Evolutionary conservation across 1,140 invertebrate genomes (phyloP).

Genomic region (Protaetia brevitarsis): DNA sequence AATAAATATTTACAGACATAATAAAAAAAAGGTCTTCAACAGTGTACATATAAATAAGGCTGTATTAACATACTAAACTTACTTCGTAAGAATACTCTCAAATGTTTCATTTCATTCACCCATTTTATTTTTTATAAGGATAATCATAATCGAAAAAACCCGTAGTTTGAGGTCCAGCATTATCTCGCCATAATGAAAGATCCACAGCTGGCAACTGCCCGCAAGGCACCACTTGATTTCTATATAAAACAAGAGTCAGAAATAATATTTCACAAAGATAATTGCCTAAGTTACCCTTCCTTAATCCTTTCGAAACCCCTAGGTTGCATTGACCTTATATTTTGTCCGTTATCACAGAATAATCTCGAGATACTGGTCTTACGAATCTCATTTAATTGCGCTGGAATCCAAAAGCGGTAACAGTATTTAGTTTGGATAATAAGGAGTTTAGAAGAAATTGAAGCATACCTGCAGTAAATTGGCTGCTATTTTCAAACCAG

Average conservation of each 20-base stretch:
- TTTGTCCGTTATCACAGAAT: constrained; percentile 84
- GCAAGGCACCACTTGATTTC: constrained; percentile 66
- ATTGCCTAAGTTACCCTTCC: constrained; percentile 51
- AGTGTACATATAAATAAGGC: too few species aligned
- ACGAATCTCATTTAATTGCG: constrained; percentile 65
- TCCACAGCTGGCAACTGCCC: constrained; percentile 63
- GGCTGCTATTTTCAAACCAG: constrained; percentile 76
- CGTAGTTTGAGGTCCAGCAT: neutral
- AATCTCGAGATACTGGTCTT: constrained; percentile 78
- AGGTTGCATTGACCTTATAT: constrained; percentile 71
- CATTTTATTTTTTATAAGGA: constrained; percentile 4
- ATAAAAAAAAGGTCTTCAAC: too few species aligned
- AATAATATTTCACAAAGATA: neutral
- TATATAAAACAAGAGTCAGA: constrained; percentile 42
- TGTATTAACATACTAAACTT: too few species aligned
- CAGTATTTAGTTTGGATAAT: constrained; percentile 15
- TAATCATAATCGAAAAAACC: neutral
- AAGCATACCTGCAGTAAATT: constrained; percentile 69
- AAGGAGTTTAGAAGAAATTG: constrained; percentile 22
- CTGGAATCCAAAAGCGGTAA: constrained; percentile 29
- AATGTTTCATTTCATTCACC: too few species aligned
- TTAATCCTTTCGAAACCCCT: constrained; percentile 60
- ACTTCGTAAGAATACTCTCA: too few species aligned
- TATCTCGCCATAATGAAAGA: constrained; percentile 62
- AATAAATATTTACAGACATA: too few species aligned